Evolutionary conservation across 2,113 vertebrate species (phyloP).

Genomic region (Cyprinodon variegatus): DNA sequence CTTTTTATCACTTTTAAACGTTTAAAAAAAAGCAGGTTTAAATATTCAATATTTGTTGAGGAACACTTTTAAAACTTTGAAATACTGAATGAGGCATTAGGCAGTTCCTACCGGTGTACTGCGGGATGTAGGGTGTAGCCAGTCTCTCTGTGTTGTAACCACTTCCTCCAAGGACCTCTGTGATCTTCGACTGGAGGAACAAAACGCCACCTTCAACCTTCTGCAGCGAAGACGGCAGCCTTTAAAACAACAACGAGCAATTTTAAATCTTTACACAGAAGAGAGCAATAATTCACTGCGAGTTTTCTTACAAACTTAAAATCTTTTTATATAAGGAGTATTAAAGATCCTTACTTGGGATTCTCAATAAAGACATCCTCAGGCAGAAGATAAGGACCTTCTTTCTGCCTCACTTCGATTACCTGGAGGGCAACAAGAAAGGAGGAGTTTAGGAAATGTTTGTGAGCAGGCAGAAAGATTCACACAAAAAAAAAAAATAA

Average conservation of each 20-base stretch:
- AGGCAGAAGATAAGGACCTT: conserved; percentile 86
- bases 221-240: conserved; percentile 84
- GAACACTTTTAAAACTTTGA: not conserved
- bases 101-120: conserved; percentile 79
- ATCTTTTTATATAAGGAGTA: not conserved
- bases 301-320: not conserved
- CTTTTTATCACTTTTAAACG: not conserved
- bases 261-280: not conserved
- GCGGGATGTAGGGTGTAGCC: conserved; percentile 90
- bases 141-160: conserved; percentile 92
- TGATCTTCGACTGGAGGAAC: conserved; percentile 95
- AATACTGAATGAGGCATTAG: not conserved
- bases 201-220: conserved; percentile 83
- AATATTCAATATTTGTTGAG: too few species aligned
- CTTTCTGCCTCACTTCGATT: conserved; percentile 91
- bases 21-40: too few species aligned
- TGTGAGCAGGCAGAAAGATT: not conserved
- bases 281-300: not conserved
- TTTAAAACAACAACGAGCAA: conserved; percentile 37
- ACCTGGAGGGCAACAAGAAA: conserved; percentile 78
- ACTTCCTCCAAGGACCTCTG: conserved; percentile 92
- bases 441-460: not conserved
- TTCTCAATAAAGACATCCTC: conserved; percentile 88
- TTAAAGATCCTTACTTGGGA: conserved; percentile 79
- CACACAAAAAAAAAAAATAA: conserved; percentile 3